Evolutionary conservation across 2,797 vertebrate genomes (phyloP), one percentile per base, ranked within the genome.

Genomic region (Bucorvus abyssinicus): DNA sequence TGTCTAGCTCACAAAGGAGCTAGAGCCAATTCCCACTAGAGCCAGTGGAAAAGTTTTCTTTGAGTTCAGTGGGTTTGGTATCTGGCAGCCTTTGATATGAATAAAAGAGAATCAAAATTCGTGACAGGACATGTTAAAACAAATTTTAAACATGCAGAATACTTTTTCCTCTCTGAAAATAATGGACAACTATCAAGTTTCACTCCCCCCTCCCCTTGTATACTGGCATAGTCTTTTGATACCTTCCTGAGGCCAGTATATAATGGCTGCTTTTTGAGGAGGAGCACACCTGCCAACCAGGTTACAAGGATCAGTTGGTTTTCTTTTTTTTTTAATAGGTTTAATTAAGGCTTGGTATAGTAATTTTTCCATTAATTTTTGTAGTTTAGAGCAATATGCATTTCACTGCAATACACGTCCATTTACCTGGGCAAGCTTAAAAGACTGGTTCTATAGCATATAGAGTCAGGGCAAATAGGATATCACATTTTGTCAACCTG

Each of bases 11-110:
- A 50, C 71, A 91, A 63, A 89, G 75, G 53, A 89, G 34, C 84
- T 69, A 40, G 38, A 89, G 93, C 90, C 88, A 94, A 91, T 95
- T 95, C 93, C 91, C 81, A 79, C 68, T 97, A 75, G 53, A 89
- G 84, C 59, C 83, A 92, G 76, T 87, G 88, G 87, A 96, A 93
- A 93, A 93, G 70, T 89, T 94, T 94, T 90, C 89, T 74, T 61
- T 89, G 73, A 92, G 73, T 63, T 91, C 42, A 79, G 42, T 73
- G 38, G 40, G 56, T 74, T 86, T 94, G 59, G 23, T 86, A 32
- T 92, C 76, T 95, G 93, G 44, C 76, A 82, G 77, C 32, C 23
- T 84, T 69, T 85, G 82, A 64, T 84, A 50, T 2, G 4, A 57
- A 76, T 89, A 49, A 71, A 64, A 71, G 36, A 61, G 49, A 86